Evolutionary conservation across 2,888 invertebrate genomes (phyloP).

Genomic region (Ischnura elegans): DNA sequence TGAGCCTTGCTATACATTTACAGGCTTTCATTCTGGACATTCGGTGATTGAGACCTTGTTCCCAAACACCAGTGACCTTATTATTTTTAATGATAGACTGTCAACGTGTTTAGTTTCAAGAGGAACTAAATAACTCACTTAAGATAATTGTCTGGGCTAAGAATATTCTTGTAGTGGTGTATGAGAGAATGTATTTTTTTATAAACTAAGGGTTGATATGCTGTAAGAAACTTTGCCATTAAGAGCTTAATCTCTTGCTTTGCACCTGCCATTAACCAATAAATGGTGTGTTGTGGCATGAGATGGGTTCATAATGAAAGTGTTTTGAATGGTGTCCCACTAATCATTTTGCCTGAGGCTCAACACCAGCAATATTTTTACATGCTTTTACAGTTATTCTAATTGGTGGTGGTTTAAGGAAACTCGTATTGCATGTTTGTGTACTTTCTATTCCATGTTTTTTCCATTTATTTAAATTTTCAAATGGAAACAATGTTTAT

Average conservation of each 20-base stretch:
- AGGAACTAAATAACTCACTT: conserved; percentile 63
- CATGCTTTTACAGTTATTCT: conserved; percentile 46
- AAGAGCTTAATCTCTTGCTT: conserved; percentile 61
- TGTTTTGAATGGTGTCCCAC: conserved; percentile 62
- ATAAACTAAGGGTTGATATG: conserved; percentile 20
- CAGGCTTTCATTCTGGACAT: conserved; percentile 57
- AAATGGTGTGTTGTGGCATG: conserved; percentile 64
- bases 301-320: conserved; percentile 57
- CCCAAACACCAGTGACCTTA: conserved; percentile 59
- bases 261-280: conserved; percentile 56
- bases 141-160: conserved; percentile 51
- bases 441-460: conserved; percentile 57
- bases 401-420: conserved; percentile 54
- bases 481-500: conserved; percentile 66
- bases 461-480: conserved; percentile 52
- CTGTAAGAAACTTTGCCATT: conserved; percentile 50
- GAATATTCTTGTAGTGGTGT: conserved; percentile 53
- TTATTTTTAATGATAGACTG: conserved; percentile 50
- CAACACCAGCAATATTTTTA: conserved; percentile 51
- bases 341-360: conserved; percentile 56
- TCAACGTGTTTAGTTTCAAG: conserved; percentile 56
- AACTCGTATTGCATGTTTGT: conserved; percentile 61
- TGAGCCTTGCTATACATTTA: conserved; percentile 60
- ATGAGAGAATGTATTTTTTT: conserved; percentile 61
- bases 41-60: conserved; percentile 57